Evolutionary conservation across 2,888 invertebrate species (phyloP).

Genomic region (Oscheius sp.): DNA sequence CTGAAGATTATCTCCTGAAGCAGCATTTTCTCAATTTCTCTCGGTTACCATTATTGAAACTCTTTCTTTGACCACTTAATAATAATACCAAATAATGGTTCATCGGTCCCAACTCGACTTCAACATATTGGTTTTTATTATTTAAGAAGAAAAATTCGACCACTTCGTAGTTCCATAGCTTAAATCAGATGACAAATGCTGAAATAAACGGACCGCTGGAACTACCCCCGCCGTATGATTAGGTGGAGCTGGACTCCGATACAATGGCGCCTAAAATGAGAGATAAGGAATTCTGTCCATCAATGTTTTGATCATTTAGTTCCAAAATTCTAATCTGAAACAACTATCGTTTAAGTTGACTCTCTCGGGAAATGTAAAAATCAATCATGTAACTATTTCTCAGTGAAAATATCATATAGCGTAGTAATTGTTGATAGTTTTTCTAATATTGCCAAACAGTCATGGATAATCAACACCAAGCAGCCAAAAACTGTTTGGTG

Average conservation of each 20-base stretch:
- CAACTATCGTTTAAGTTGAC: too few relatives aligned
- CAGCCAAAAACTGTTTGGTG: too few relatives aligned
- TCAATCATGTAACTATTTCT: too few relatives aligned
- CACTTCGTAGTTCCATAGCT: slow-evolving; percentile 71
- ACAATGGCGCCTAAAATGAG: slow-evolving; percentile 22
- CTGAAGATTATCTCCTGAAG: slow-evolving; percentile 63
- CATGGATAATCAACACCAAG: too few relatives aligned
- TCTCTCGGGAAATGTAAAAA: too few relatives aligned
- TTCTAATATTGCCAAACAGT: too few relatives aligned
- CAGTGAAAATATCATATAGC: too few relatives aligned
- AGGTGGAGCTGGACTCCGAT: slow-evolving; percentile 14
- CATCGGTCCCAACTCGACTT: slow-evolving; percentile 74
- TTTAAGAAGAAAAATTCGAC: slow-evolving; percentile 75
- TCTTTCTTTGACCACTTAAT: slow-evolving; percentile 71
- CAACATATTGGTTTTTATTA: slow-evolving; percentile 73
- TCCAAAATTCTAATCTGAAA: too few relatives aligned
- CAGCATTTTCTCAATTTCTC: background rate
- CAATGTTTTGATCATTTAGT: background rate
- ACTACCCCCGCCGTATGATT: slow-evolving; percentile 27
- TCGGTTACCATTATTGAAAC: slow-evolving; percentile 70
- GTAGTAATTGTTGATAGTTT: too few relatives aligned
- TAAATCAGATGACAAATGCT: slow-evolving; percentile 20
- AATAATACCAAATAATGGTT: slow-evolving; percentile 72
- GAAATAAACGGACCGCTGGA: slow-evolving; percentile 17
- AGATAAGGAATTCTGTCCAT: background rate